Conservation (phyloP, 2,888 invertebrate species). For the Lingula anatina region DNA sequence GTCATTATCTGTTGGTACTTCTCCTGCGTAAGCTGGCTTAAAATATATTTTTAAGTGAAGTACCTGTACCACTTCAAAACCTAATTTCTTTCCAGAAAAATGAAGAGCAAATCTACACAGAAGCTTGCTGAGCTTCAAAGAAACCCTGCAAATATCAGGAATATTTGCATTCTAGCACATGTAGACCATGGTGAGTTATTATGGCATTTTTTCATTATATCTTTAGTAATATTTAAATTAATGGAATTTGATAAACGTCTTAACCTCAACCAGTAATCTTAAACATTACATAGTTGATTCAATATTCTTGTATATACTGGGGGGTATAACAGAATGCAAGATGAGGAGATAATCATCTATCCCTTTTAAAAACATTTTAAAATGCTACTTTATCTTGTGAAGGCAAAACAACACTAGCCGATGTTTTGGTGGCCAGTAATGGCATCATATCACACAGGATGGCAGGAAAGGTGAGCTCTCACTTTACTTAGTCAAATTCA, state of each 20-base stretch:
- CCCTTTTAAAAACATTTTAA: not conserved
- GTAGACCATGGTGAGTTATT: conserved; percentile 76
- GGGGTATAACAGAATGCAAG: not conserved
- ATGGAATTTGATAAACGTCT: no score
- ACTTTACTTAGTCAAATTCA: no score
- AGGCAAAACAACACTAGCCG: conserved; percentile 91
- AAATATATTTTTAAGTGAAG: no score
- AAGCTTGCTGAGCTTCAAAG: conserved; percentile 64
- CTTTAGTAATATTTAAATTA: no score
- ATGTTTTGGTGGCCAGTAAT: conserved; percentile 88
- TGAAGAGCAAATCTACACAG: conserved; percentile 27
- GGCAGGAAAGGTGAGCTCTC: conserved; percentile 78
- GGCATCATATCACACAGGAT: conserved; percentile 86
- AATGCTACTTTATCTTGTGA: conserved; percentile 9
- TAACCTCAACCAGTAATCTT: no score
- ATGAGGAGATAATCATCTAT: not conserved
- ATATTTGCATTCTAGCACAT: conserved; percentile 95
- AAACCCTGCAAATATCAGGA: conserved; percentile 65
- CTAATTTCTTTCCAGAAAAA: no score
- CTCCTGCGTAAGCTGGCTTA: no score
- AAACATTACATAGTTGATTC: not conserved
- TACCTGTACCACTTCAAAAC: no score
- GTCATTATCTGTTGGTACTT: no score
- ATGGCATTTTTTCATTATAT: not conserved
- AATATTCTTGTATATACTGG: not conserved